A percentile compares a stretch with the other conserved stretches of the same genome.
These are phyloP conservation scores for Geophilus truncorum DNA, from an alignment of 2,888 invertebrate genomes.

Conservation along the genomic window DNA sequence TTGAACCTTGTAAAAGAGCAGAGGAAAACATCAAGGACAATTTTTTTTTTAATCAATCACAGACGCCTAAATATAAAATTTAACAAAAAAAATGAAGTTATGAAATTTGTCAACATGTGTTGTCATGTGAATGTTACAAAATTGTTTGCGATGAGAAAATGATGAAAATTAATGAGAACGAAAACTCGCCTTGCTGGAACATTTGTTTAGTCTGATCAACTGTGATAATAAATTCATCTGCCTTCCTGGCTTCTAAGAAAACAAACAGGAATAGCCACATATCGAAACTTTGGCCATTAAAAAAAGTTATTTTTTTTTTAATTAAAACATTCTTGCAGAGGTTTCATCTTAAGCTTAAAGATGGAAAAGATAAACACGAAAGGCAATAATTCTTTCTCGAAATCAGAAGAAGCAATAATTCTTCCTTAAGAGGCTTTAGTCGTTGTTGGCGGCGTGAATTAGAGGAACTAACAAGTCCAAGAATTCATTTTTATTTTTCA, in stretches of 20 bases:
- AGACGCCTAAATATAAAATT: too few species aligned
- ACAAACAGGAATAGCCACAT: not conserved
- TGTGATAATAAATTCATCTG: not conserved
- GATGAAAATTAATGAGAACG: not conserved
- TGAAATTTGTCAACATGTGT: too few species aligned
- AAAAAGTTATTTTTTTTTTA: not conserved
- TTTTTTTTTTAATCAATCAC: not conserved
- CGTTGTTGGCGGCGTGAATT: not conserved
- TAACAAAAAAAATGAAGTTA: too few species aligned
- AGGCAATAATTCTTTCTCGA: not conserved
- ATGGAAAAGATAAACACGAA: not conserved
- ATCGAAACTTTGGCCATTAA: too few species aligned
- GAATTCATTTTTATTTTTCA: not conserved
- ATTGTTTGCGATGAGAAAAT: not conserved
- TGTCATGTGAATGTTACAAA: not conserved
- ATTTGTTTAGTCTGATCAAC: not conserved
- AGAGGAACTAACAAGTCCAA: not conserved
- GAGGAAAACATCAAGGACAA: not conserved
- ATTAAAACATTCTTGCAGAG: not conserved
- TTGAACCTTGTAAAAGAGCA: not conserved
- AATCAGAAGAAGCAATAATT: not conserved
- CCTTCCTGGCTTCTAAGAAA: not conserved
- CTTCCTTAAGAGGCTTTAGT: not conserved
- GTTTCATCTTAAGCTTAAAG: not conserved
- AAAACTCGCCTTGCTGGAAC: too few species aligned